Evolutionary conservation across 2,888 invertebrate genomes (phyloP).

Genomic region (Kryphioiulus occultus): DNA sequence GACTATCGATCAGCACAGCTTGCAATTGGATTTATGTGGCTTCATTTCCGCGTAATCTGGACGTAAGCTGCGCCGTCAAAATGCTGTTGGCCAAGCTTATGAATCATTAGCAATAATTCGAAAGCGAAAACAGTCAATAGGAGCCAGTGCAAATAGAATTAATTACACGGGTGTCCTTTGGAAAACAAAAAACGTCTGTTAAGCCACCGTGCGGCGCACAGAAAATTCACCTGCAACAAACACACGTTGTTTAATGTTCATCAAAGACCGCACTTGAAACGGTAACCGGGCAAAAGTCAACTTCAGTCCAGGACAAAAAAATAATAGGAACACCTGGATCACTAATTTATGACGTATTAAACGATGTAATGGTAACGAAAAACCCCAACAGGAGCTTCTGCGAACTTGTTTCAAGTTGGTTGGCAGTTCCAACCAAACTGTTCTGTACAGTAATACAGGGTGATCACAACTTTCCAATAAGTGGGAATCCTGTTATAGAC

Average conservation of each 20-base stretch:
- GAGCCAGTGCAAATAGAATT: not conserved
- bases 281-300: not conserved
- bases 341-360: not conserved
- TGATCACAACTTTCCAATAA: too few relatives aligned
- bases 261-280: not conserved
- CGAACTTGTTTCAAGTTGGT: too few relatives aligned
- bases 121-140: not conserved
- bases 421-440: too few relatives aligned
- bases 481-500: too few relatives aligned
- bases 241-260: not conserved
- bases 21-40: too few relatives aligned
- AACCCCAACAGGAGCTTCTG: too few relatives aligned
- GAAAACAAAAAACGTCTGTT: not conserved
- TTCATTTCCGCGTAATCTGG: not conserved
- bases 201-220: not conserved
- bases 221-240: not conserved
- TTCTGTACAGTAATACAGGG: too few relatives aligned
- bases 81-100: not conserved
- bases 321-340: not conserved
- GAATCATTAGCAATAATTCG: slow-evolving; percentile 8
- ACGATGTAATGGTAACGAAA: too few relatives aligned
- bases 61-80: not conserved
- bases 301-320: not conserved
- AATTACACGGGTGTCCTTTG: not conserved
- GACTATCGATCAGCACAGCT: too few relatives aligned